Conservation (phyloP, 2,888 invertebrate species). For the Doris montereyensis region DNA sequence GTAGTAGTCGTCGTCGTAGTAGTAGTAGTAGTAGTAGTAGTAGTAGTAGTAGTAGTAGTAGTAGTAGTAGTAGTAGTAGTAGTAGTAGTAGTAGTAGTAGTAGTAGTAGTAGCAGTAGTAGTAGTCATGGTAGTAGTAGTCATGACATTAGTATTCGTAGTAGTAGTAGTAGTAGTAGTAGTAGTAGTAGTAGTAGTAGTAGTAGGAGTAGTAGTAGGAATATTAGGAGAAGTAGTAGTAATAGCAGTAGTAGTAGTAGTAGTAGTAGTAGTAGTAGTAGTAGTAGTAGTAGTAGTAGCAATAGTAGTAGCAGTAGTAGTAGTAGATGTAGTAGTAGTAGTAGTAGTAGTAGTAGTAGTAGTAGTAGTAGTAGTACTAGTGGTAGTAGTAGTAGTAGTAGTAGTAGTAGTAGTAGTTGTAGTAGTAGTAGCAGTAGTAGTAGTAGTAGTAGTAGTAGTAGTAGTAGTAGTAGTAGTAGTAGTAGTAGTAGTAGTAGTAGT, state of each 20-base stretch:
- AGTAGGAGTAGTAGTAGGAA: no score
- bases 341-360: slow-evolving; percentile 30
- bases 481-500: slow-evolving; percentile 32
- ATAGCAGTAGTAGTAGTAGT: neutral
- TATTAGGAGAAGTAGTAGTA: no score
- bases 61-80: slow-evolving; percentile 31
- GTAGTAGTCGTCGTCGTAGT: no score
- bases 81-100: slow-evolving; percentile 25
- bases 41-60: slow-evolving; percentile 29
- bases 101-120: no score
- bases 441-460: slow-evolving; percentile 27
- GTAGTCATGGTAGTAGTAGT: no score
- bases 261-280: slow-evolving; percentile 37
- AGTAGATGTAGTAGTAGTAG: slow-evolving; percentile 22
- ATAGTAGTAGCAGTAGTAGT: slow-evolving; percentile 28
- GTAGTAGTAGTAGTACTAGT: slow-evolving; percentile 23
- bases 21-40: slow-evolving; percentile 25
- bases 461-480: slow-evolving; percentile 25
- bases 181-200: no score
- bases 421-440: no score
- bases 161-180: no score
- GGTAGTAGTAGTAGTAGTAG: slow-evolving; percentile 22
- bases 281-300: neutral
- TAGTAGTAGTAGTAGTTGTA: slow-evolving; percentile 19
- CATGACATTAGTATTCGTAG: no score